These are phyloP conservation scores for Cisticola juncidis DNA, from an alignment of 2,113 vertebrate genomes.

Conservation along the genomic window DNA sequence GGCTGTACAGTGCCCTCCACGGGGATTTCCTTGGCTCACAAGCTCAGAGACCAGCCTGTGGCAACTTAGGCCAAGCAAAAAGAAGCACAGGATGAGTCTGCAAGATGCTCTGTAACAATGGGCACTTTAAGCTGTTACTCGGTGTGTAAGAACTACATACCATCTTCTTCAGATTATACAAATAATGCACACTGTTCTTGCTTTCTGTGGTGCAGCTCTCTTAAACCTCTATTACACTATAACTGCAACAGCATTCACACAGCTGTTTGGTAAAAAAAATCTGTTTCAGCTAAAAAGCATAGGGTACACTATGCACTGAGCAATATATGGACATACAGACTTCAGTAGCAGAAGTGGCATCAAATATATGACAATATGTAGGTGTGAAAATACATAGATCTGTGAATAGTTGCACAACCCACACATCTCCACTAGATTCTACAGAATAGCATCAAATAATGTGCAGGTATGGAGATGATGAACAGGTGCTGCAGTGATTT, in stretches of 20 bases:
- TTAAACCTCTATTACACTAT: not conserved
- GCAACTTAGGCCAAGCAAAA: not conserved
- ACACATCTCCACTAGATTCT: not conserved
- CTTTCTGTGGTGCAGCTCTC: not conserved
- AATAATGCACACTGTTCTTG: not conserved
- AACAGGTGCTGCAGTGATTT: not conserved
- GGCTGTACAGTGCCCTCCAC: not conserved
- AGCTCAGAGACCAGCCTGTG: not conserved
- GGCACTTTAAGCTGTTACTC: not conserved
- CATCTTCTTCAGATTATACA: not conserved
- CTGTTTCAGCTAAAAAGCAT: not conserved
- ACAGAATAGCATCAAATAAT: not conserved
- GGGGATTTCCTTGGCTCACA: accelerated
- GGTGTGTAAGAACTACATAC: not conserved
- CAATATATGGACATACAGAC: not conserved
- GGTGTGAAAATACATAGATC: not conserved
- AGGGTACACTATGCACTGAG: not conserved
- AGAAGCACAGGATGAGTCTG: not conserved
- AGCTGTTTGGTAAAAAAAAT: not conserved
- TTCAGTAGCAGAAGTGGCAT: not conserved
- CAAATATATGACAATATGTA: not conserved
- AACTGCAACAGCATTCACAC: not conserved
- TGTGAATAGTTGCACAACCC: not conserved
- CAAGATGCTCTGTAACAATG: not conserved
- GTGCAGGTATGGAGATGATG: not conserved